Evolutionary conservation across 1,140 invertebrate species (phyloP).

Genomic region (Oryctes rhinoceros): DNA sequence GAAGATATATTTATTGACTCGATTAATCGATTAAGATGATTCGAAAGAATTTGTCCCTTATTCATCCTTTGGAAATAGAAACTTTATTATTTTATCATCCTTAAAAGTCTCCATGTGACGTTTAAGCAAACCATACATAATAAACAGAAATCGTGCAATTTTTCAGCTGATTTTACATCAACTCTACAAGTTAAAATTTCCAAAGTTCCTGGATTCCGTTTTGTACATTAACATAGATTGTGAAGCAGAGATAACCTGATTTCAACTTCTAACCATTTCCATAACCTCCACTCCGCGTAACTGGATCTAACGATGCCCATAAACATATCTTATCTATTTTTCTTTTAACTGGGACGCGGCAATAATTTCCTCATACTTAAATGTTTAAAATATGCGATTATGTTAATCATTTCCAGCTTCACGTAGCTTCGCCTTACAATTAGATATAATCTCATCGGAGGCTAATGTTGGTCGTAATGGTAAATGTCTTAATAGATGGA

Average conservation of each 20-base stretch:
- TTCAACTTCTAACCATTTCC: background rate
- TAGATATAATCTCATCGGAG: background rate
- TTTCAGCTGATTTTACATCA: no score
- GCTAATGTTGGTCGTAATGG: background rate
- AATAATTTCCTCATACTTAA: constrained; percentile 23
- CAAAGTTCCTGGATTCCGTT: no score
- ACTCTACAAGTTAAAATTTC: no score
- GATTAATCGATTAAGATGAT: no score
- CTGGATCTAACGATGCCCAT: constrained; percentile 3
- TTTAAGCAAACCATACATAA: no score
- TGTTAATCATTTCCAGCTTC: background rate
- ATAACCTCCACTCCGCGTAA: background rate
- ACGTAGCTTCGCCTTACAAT: background rate
- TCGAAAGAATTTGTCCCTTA: no score
- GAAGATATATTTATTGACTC: no score
- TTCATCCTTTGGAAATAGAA: no score
- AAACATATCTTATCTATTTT: background rate
- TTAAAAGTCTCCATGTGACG: no score
- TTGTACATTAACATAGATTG: no score
- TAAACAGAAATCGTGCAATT: no score
- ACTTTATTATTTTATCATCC: no score
- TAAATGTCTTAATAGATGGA: background rate
- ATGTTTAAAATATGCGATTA: background rate
- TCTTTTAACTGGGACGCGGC: background rate
- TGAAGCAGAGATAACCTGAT: background rate